Evolutionary conservation across 2,888 invertebrate genomes (phyloP).

Genomic region (Merodon equestris): DNA sequence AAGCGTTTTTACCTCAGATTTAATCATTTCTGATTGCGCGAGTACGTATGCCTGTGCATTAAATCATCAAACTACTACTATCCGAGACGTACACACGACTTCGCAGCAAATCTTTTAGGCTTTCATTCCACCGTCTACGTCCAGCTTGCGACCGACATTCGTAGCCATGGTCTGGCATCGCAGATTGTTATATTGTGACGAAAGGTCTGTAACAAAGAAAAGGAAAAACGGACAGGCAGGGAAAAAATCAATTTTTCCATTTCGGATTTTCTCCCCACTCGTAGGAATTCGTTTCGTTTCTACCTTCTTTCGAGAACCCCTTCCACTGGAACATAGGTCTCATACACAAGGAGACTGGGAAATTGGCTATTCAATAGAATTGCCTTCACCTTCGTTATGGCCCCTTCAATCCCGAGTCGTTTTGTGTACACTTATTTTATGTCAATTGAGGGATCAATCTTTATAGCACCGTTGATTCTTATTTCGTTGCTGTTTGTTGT

Average conservation of each 20-base stretch:
- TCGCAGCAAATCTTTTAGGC: conserved; percentile 39
- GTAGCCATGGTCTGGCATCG: not conserved
- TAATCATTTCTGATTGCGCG: conserved; percentile 45
- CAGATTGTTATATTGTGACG: conserved; percentile 40
- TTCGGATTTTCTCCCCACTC: conserved; percentile 22
- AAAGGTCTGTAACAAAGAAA: conserved; percentile 47
- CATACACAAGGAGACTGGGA: conserved; percentile 29
- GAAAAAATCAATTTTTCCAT: conserved; percentile 59
- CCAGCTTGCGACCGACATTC: not conserved
- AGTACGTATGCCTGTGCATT: conserved; percentile 12
- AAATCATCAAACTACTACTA: conserved; percentile 32
- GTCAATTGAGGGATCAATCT: conserved; percentile 68
- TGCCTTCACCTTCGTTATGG: conserved; percentile 65
- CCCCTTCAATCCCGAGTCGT: conserved; percentile 49
- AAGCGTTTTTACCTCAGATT: conserved; percentile 54
- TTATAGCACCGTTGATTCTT: conserved; percentile 63
- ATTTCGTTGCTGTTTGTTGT: conserved; percentile 24
- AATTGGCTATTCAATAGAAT: conserved; percentile 66
- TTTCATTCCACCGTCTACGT: conserved; percentile 19
- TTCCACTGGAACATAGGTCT: not conserved
- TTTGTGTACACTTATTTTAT: conserved; percentile 67
- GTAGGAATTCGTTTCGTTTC: conserved; percentile 47
- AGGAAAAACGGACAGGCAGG: no score
- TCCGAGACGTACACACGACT: conserved; percentile 31
- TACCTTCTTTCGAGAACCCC: conserved; percentile 19